Evolutionary conservation across 1,140 invertebrate genomes (phyloP).

Genomic region (Trichonephila inaurata): DNA sequence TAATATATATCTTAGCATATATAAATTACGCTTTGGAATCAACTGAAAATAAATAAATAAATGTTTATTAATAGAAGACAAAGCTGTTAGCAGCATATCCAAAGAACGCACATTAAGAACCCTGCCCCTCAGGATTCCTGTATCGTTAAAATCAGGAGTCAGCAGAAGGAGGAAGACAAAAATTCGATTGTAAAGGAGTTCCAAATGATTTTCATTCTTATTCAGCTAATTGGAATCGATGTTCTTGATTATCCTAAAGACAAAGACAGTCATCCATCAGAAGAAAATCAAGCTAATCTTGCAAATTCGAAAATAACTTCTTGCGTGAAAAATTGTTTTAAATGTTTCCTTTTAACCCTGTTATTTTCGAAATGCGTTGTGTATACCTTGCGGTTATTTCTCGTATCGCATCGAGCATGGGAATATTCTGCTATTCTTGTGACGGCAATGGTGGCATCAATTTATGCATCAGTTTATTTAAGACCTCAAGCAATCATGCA

Average conservation of each 20-base stretch:
- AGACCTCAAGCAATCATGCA: too few relatives aligned
- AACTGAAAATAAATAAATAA: too few relatives aligned
- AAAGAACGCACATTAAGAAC: too few relatives aligned
- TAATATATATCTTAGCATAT: too few relatives aligned
- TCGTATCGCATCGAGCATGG: background rate
- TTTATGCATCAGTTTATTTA: too few relatives aligned
- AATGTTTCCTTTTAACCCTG: background rate
- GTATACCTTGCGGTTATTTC: background rate
- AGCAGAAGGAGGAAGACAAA: too few relatives aligned
- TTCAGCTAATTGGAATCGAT: background rate
- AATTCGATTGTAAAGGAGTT: background rate
- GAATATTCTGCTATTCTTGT: background rate
- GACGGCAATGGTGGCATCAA: background rate
- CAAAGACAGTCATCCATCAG: background rate
- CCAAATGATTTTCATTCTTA: background rate
- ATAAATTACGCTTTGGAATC: too few relatives aligned
- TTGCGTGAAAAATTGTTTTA: background rate
- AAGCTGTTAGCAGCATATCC: too few relatives aligned
- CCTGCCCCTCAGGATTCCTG: too few relatives aligned
- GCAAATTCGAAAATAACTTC: background rate
- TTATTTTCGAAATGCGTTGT: background rate
- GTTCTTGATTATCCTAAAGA: background rate
- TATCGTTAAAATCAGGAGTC: too few relatives aligned
- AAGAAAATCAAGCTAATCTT: background rate
- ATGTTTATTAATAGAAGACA: too few relatives aligned